phyloP scores from a whole-genome alignment of 2,113 vertebrate genomes.

The Sterrhoptilus dennistouni region DNA sequence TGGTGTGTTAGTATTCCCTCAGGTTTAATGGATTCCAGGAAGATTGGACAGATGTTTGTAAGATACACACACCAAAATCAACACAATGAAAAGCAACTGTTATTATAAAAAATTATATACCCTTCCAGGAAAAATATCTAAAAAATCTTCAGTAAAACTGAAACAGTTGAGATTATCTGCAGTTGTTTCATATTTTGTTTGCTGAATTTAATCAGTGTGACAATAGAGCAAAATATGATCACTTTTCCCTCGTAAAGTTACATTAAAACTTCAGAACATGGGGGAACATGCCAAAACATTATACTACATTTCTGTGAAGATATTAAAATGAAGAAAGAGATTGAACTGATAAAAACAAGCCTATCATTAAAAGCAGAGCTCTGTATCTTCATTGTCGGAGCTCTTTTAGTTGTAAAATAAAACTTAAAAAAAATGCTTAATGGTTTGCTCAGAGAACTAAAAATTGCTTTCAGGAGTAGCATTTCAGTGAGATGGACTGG shows the following conservation, averaged over 20 bases:
- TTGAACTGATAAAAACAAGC: neutral
- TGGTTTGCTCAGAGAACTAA: neutral
- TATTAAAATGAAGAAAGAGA: neutral
- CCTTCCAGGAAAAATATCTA: neutral
- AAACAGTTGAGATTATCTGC: neutral
- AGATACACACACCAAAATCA: neutral
- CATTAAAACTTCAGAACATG: neutral
- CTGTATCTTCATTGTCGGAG: neutral
- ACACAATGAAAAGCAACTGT: neutral
- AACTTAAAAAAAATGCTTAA: no score
- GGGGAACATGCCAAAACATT: neutral
- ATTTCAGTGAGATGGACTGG: neutral
- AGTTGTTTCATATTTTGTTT: neutral
- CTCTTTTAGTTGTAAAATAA: neutral
- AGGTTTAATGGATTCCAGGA: conserved; percentile 15
- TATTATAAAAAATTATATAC: neutral
- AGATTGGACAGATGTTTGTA: neutral
- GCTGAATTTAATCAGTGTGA: neutral
- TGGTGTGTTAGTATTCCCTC: neutral
- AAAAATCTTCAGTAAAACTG: neutral
- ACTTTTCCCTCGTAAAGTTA: neutral
- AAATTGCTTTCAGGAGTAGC: neutral
- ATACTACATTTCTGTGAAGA: neutral
- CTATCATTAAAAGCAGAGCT: neutral
- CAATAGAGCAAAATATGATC: neutral